Percentiles rank a stretch among this genome's conserved stretches.
Evolutionary conservation across 1,140 invertebrate species (phyloP).

Genomic region (Meloidogyne exigua): DNA sequence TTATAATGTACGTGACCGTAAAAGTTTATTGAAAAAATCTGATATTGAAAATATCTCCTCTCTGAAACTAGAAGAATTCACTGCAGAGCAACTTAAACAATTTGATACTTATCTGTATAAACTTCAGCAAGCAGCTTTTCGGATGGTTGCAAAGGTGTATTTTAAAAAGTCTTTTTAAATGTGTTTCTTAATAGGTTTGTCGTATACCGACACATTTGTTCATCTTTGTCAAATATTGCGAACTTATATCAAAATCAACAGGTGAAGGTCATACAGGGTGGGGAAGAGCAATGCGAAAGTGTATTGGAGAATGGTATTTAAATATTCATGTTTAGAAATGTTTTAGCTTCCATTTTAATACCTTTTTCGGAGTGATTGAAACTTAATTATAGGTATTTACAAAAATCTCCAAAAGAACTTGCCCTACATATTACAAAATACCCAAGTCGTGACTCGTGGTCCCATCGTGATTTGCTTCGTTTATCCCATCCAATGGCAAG

Average conservation of each 20-base stretch:
- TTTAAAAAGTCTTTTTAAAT: neutral
- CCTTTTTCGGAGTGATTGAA: too few species aligned
- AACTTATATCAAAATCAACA: slow-evolving; percentile 43
- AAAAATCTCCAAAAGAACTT: slow-evolving; percentile 68
- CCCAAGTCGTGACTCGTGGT: slow-evolving; percentile 70
- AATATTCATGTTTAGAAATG: too few species aligned
- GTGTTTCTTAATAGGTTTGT: slow-evolving; percentile 53
- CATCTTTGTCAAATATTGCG: slow-evolving; percentile 61
- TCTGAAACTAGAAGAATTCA: slow-evolving; percentile 15
- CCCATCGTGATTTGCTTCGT: slow-evolving; percentile 73
- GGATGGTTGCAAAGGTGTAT: slow-evolving; percentile 22
- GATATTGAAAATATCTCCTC: slow-evolving; percentile 13
- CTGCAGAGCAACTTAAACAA: neutral
- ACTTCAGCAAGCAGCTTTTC: slow-evolving; percentile 41
- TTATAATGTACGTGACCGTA: slow-evolving; percentile 33
- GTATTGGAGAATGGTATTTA: slow-evolving; percentile 44
- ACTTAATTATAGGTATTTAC: slow-evolving; percentile 68
- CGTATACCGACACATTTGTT: slow-evolving; percentile 66
- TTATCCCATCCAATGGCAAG: slow-evolving; percentile 68
- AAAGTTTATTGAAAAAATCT: slow-evolving; percentile 6
- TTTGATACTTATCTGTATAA: slow-evolving; percentile 40
- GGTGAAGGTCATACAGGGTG: slow-evolving; percentile 48
- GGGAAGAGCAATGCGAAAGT: slow-evolving; percentile 51
- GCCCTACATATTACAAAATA: slow-evolving; percentile 71
- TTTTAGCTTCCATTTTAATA: too few species aligned